Conservation (phyloP, 30 jellyfish, hydroid and myxozoan species). For the Aurelia aurita complex sp. Pacific region DNA sequence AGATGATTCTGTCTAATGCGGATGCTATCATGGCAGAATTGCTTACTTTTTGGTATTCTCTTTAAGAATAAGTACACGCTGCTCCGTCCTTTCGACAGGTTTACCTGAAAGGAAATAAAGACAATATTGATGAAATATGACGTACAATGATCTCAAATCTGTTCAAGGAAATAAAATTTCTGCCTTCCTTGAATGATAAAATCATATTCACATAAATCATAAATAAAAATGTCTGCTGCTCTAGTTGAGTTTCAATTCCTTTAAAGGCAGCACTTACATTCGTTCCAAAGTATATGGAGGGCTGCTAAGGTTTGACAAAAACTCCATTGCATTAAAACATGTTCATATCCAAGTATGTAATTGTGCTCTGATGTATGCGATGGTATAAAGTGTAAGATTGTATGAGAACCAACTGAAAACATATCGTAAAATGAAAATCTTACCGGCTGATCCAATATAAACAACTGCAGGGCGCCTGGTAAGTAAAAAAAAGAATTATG, state of each 20-base stretch:
- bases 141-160: too few species aligned
- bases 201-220: neutral
- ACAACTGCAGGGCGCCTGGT: slow-evolving; percentile 99
- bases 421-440: neutral
- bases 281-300: too few species aligned
- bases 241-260: neutral
- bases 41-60: slow-evolving; percentile 89
- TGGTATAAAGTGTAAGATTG: neutral
- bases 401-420: neutral
- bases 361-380: too few species aligned
- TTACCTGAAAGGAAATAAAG: slow-evolving; percentile 61
- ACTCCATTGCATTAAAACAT: neutral
- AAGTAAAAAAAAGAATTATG: neutral
- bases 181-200: too few species aligned
- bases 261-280: neutral
- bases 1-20: too few species aligned
- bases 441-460: slow-evolving; percentile 97
- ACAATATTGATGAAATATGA: too few species aligned
- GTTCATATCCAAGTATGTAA: neutral
- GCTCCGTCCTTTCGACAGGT: slow-evolving; percentile 99
- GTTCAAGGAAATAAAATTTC: too few species aligned
- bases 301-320: too few species aligned
- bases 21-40: neutral
- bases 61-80: slow-evolving; percentile 77
- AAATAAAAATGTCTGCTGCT: neutral